Conservation (phyloP, 2,888 invertebrate species). For the Leistus spinibarbis region DNA sequence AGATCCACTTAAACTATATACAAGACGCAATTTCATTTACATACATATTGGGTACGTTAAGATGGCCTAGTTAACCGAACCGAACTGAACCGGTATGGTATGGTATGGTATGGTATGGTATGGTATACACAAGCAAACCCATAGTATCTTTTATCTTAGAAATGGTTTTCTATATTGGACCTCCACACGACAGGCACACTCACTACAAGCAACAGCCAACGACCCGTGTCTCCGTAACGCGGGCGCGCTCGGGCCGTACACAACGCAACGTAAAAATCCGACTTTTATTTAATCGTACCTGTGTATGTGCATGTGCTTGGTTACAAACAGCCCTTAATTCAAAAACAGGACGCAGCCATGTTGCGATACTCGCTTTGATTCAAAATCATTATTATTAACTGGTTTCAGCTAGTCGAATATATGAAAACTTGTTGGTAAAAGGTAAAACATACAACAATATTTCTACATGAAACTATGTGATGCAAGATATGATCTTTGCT, state of each 20-base stretch:
- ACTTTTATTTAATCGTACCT: not conserved
- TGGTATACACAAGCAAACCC: no score
- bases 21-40: slow-evolving; percentile 27
- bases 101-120: no score
- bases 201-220: not conserved
- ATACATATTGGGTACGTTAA: slow-evolving; percentile 29
- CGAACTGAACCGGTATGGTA: slow-evolving; percentile 16
- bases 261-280: not conserved
- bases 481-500: no score
- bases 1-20: slow-evolving; percentile 19
- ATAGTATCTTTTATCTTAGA: not conserved
- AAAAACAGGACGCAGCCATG: not conserved
- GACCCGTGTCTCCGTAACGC: not conserved
- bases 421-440: no score
- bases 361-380: no score
- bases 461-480: no score
- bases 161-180: not conserved
- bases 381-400: no score
- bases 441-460: no score
- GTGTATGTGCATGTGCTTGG: not conserved
- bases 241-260: not conserved
- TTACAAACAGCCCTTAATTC: not conserved
- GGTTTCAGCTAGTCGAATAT: no score
- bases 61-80: slow-evolving; percentile 25
- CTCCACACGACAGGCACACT: not conserved